Evolutionary conservation across 2,797 vertebrate species (phyloP), one percentile per base, ranked within the genome.

Genomic region (Cossypha heuglini): DNA sequence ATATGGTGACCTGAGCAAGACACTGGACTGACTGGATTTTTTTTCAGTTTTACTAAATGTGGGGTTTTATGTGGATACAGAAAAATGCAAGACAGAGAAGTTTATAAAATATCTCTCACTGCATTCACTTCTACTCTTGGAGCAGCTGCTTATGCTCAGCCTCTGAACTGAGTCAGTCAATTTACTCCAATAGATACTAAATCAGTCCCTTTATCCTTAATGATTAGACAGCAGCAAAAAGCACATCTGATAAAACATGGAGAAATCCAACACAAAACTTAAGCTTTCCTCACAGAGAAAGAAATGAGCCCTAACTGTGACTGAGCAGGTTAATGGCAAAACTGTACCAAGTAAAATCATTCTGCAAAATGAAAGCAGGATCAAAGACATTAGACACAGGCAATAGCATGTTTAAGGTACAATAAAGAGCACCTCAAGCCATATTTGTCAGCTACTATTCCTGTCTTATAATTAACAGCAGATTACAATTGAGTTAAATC

Each of bases 391-490:
- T 89, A 94, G 69, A 38, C 76, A 78, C 22, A 84, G n/a, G 28
- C 79, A 90, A 95, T 26, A 63, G 22, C 78, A 52, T 49, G 84
- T 61, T 93, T 94, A 86, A 94, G 55, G 38, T 83, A 73, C 54
- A 96, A 90, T 94, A 83, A 93, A 89, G 33, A 85, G 33, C 74
- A 57, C 37, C 46, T 94, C 51, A 75, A 83, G 54, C 42, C 74
- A 10, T 96, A 88, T 96, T 97, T 96, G 76, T 92, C 81, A 92
- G 58, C 86, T 93, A 48, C 35, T 71, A 37, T 90, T 94, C 49
- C 67, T 91, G 57, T 67, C 35, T 95, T 80, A 88, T 72, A 97
- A 97, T 96, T 97, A 96, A 95, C 31, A 45, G 83, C 94, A 88
- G 68, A 91, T 96, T 94, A 89, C 81, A 79, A 69, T 63, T 93